These are phyloP conservation scores for Melanerpes formicivorus DNA, from an alignment of 2,113 vertebrate genomes.

Conservation along the genomic window DNA sequence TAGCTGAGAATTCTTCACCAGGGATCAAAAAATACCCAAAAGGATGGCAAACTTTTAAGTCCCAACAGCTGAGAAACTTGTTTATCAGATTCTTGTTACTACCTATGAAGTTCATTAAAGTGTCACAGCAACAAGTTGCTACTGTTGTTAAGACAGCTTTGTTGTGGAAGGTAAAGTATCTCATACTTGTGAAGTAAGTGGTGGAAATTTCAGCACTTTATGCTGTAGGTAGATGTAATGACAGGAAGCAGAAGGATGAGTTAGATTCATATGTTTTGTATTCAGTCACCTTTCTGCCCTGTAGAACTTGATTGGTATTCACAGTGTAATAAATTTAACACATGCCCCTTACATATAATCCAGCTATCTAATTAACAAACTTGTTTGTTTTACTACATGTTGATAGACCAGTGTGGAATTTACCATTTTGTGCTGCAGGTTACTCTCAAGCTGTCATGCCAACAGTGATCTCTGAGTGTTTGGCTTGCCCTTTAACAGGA, in stretches of 20 bases:
- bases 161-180: background rate
- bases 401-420: background rate
- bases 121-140: background rate
- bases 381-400: background rate
- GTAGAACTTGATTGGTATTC: background rate
- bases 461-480: background rate
- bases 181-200: background rate
- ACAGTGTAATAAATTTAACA: background rate
- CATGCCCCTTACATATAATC: background rate
- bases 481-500: background rate
- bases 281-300: background rate
- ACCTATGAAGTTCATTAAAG: background rate
- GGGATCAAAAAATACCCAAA: background rate
- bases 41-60: background rate
- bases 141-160: background rate
- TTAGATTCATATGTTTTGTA: background rate
- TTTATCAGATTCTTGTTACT: background rate
- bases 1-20: background rate
- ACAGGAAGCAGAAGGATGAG: background rate
- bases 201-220: background rate
- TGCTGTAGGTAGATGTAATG: accelerated
- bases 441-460: background rate
- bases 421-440: background rate
- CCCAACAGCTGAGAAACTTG: background rate
- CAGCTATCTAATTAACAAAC: background rate